These are phyloP conservation scores for Drosophila oshimai DNA, from an alignment of 1,140 invertebrate genomes.

Conservation along the genomic window DNA sequence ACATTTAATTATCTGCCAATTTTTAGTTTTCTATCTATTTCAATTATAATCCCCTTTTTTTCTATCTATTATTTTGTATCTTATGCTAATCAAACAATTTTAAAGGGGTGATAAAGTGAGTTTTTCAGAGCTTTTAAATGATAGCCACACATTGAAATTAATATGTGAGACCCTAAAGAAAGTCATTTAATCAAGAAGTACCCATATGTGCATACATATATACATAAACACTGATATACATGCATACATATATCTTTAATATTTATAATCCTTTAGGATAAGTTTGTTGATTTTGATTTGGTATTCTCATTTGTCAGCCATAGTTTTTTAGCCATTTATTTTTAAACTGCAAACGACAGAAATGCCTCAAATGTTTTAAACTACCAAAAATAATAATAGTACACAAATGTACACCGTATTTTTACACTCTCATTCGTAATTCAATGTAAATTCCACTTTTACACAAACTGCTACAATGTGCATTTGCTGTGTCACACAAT, in stretches of 20 bases:
- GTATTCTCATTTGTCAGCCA: constrained; percentile 56
- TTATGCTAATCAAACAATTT: too few relatives aligned
- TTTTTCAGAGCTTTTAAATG: too few relatives aligned
- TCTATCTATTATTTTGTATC: too few relatives aligned
- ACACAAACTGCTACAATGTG: background rate
- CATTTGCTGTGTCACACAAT: background rate
- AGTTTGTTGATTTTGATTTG: constrained; percentile 52
- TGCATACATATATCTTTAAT: constrained; percentile 33
- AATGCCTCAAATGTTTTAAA: constrained; percentile 79
- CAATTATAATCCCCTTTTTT: too few relatives aligned
- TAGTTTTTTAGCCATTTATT: constrained; percentile 62
- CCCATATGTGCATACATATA: constrained; percentile 25
- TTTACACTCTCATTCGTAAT: constrained; percentile 54
- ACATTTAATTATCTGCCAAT: background rate
- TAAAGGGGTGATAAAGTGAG: too few relatives aligned
- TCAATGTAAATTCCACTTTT: constrained; percentile 12
- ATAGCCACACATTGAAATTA: too few relatives aligned
- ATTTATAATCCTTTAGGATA: constrained; percentile 40
- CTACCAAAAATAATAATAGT: constrained; percentile 55
- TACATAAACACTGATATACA: constrained; percentile 14
- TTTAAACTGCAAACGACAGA: constrained; percentile 43
- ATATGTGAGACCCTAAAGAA: background rate
- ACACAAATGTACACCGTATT: constrained; percentile 62
- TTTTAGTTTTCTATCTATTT: background rate
- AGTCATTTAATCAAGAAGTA: background rate